Evolutionary conservation across 2,888 invertebrate genomes (phyloP).

Genomic region (Adineta ricciae): DNA sequence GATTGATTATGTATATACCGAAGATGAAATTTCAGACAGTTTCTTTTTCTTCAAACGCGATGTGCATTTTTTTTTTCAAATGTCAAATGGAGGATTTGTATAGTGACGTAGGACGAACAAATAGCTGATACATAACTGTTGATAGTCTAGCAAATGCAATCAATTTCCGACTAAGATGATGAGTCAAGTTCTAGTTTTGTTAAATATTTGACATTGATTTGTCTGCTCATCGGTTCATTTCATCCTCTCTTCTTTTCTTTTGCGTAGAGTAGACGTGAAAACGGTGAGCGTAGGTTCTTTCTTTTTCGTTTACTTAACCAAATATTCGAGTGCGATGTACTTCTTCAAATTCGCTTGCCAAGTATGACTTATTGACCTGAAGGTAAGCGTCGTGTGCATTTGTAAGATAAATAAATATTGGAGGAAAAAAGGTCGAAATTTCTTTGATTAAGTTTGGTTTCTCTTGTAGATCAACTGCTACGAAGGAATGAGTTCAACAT

Average conservation of each 20-base stretch:
- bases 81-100: neutral
- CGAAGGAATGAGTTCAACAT: neutral
- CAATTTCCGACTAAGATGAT: neutral
- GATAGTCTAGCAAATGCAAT: neutral
- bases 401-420: neutral
- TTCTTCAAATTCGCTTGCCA: neutral
- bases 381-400: neutral
- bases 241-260: neutral
- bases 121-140: neutral
- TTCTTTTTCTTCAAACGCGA: neutral
- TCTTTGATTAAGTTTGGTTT: neutral
- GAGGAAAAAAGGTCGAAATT: neutral
- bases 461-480: neutral
- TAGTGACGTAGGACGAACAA: neutral
- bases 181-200: neutral
- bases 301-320: neutral
- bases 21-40: neutral
- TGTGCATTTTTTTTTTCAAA: neutral
- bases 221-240: neutral
- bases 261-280: neutral
- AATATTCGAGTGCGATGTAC: neutral
- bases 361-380: neutral
- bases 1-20: neutral
- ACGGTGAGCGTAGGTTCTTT: neutral
- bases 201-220: neutral